phyloP scores from a whole-genome alignment of 1,140 invertebrate genomes.

The Galendromus occidentalis region DNA sequence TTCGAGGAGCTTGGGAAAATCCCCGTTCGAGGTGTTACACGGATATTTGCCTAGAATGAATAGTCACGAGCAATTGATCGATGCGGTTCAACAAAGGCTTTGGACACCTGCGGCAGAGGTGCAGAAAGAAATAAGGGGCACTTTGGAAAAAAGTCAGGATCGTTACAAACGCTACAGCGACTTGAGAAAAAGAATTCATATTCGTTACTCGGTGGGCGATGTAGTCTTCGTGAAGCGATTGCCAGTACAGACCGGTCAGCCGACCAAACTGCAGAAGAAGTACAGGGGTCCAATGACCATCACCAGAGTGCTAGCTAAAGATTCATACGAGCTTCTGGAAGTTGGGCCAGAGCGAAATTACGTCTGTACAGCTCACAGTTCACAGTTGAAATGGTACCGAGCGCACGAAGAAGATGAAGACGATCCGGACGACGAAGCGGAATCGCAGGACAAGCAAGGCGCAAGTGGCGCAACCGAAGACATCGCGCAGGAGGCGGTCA shows the following conservation, averaged over 20 bases:
- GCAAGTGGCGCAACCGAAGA: no score
- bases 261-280: not conserved
- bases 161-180: not conserved
- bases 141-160: not conserved
- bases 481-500: no score
- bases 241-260: not conserved
- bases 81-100: not conserved
- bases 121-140: not conserved
- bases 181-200: not conserved
- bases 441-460: no score
- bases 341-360: not conserved
- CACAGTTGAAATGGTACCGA: not conserved
- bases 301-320: not conserved
- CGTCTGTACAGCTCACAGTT: not conserved
- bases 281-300: not conserved
- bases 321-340: not conserved
- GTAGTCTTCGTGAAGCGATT: conserved; percentile 3
- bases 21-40: not conserved
- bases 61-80: not conserved
- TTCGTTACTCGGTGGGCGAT: not conserved
- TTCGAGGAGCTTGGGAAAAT: not conserved
- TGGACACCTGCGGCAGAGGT: not conserved
- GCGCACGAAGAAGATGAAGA: not conserved
- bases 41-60: not conserved
- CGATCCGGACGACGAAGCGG: not conserved